Evolutionary conservation across 2,888 invertebrate genomes (phyloP).

Genomic region (Conchocele bisecta): DNA sequence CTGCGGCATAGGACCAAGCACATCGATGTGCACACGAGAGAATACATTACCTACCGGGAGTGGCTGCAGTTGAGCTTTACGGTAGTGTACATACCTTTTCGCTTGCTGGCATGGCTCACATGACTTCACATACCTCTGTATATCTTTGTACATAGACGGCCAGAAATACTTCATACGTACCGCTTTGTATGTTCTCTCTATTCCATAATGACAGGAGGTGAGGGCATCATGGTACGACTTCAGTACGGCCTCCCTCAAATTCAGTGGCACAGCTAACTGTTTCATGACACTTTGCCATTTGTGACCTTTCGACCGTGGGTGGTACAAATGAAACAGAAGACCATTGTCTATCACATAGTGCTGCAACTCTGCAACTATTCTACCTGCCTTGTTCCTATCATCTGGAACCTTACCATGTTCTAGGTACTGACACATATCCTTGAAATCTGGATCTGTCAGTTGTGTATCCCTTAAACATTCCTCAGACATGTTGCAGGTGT

Average conservation of each 20-base stretch:
- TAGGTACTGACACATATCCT: conserved; percentile 8
- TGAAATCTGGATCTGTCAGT: neutral
- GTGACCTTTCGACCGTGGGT: conserved; percentile 25
- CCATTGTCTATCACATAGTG: conserved; percentile 18
- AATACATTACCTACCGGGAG: conserved; percentile 31
- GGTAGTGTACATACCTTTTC: conserved; percentile 12
- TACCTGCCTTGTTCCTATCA: conserved; percentile 17
- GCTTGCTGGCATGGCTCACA: conserved; percentile 26
- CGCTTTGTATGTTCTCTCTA: conserved; percentile 30
- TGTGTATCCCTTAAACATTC: neutral
- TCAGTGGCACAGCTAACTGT: conserved; percentile 19
- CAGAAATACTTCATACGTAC: conserved; percentile 29
- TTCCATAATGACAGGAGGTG: conserved; percentile 18
- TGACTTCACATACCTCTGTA: conserved; percentile 10
- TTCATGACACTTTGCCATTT: conserved; percentile 18
- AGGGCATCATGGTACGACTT: conserved; percentile 34
- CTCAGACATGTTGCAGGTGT: neutral
- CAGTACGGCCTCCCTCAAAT: conserved; percentile 12
- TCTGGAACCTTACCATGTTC: conserved; percentile 21
- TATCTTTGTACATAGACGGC: conserved; percentile 33
- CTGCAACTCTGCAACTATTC: conserved; percentile 28
- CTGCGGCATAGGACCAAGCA: conserved; percentile 35
- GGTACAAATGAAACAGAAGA: conserved; percentile 26
- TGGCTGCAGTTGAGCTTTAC: conserved; percentile 31
- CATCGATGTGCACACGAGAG: conserved; percentile 36